phyloP scores from a whole-genome alignment of 1,140 invertebrate species.

The Apis florea region DNA sequence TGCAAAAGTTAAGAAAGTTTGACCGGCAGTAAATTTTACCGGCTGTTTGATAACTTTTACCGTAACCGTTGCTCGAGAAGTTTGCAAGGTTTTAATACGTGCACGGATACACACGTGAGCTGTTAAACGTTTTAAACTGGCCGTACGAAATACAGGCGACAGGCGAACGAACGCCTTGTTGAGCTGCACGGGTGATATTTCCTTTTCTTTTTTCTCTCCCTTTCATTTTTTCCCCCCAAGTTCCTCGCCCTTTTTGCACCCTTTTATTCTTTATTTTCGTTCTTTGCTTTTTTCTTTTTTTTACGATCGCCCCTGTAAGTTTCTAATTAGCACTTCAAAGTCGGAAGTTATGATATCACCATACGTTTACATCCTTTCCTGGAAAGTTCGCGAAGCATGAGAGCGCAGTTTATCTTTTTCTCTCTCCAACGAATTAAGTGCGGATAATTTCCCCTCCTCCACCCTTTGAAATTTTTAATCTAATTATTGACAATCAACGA shows the following conservation, averaged over 20 bases:
- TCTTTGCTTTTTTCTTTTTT: background rate
- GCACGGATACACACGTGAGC: background rate
- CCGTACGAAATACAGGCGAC: background rate
- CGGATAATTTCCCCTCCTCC: too few relatives aligned
- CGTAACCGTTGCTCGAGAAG: constrained; percentile 30
- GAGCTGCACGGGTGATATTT: background rate
- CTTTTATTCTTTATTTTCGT: background rate
- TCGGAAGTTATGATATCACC: background rate
- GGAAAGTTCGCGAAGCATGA: background rate
- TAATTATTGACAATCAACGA: background rate
- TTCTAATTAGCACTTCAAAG: constrained; percentile 12
- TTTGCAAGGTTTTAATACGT: constrained; percentile 46
- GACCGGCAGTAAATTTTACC: constrained; percentile 22
- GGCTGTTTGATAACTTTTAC: constrained; percentile 35
- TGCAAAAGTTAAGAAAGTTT: constrained; percentile 33
- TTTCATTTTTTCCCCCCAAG: background rate
- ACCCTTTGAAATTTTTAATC: background rate
- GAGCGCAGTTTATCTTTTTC: background rate
- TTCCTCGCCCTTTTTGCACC: background rate
- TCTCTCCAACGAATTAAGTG: background rate
- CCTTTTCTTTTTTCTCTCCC: too few relatives aligned
- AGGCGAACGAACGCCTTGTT: constrained; percentile 14
- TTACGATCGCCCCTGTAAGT: background rate
- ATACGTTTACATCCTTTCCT: background rate
- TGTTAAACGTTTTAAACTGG: constrained; percentile 31